Evolutionary conservation across 30 jellyfish, hydroid and myxozoan genomes (phyloP).

Genomic region (Haliclystus octoradiatus): DNA sequence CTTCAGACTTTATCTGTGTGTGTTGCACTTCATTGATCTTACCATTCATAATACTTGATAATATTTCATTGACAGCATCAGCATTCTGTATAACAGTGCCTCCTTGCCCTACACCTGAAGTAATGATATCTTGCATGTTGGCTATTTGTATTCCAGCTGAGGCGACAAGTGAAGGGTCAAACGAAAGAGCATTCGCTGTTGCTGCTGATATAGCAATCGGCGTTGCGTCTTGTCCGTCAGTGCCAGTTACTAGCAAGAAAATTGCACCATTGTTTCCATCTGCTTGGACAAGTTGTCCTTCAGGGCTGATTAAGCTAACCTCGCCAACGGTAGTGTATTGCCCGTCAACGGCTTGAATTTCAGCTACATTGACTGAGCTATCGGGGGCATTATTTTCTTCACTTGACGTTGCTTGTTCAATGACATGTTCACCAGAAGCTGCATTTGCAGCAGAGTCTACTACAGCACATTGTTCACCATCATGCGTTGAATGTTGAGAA

Average conservation of each 20-base stretch:
- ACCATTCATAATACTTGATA: constrained; percentile 18
- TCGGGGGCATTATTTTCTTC: background rate
- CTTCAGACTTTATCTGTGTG: background rate
- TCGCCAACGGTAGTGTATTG: constrained; percentile 3
- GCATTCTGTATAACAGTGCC: background rate
- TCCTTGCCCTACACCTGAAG: background rate
- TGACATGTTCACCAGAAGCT: background rate
- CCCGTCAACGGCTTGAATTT: background rate
- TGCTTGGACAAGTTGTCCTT: background rate
- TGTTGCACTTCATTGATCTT: background rate
- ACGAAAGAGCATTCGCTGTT: constrained; percentile 34
- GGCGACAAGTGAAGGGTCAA: constrained; percentile 58
- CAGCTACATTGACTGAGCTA: background rate
- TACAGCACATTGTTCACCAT: background rate
- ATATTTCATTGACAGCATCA: constrained; percentile 50
- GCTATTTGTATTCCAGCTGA: constrained; percentile 8
- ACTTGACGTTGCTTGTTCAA: background rate
- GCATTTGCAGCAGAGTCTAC: background rate
- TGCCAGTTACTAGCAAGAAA: constrained; percentile 55
- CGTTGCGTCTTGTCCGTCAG: constrained; percentile 1
- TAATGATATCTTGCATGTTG: background rate
- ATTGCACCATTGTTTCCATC: constrained; percentile 21
- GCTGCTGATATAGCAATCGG: constrained; percentile 61
- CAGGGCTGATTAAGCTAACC: constrained; percentile 1
- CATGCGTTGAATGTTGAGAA: background rate